phyloP scores from a whole-genome alignment of 2,888 invertebrate genomes.

The Eilema caniola region DNA sequence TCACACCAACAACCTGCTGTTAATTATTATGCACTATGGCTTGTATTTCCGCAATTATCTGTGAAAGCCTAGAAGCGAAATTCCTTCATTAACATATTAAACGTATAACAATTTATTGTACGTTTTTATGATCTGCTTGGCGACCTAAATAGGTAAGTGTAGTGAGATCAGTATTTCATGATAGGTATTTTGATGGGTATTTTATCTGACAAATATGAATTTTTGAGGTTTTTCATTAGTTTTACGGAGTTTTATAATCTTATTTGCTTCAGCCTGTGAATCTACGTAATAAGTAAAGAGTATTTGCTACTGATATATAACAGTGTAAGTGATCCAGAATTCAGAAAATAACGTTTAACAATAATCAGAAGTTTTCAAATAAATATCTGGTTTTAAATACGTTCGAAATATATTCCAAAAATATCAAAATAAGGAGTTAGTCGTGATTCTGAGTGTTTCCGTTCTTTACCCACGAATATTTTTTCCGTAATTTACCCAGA shows the following conservation, averaged over 20 bases:
- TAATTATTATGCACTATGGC: conserved; percentile 11
- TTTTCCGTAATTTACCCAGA: too few relatives aligned
- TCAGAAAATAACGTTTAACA: too few relatives aligned
- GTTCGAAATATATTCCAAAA: neutral
- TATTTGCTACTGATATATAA: too few relatives aligned
- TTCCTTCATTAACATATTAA: neutral
- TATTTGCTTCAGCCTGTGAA: too few relatives aligned
- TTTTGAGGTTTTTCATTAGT: neutral
- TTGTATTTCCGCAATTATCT: conserved; percentile 14
- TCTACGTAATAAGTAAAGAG: too few relatives aligned
- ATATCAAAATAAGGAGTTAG: too few relatives aligned
- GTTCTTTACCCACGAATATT: too few relatives aligned
- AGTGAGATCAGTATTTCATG: neutral
- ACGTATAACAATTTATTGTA: neutral
- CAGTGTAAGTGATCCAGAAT: too few relatives aligned
- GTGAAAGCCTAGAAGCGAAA: conserved; percentile 1
- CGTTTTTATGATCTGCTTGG: neutral
- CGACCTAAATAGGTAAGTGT: neutral
- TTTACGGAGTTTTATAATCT: neutral
- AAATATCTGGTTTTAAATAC: neutral
- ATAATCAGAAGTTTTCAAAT: too few relatives aligned
- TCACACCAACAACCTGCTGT: conserved; percentile 13
- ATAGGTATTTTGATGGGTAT: neutral
- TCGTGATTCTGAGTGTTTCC: too few relatives aligned
- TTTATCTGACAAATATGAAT: neutral